Conservation (phyloP, 2,888 invertebrate species). For the Macrophya alboannulata region DNA sequence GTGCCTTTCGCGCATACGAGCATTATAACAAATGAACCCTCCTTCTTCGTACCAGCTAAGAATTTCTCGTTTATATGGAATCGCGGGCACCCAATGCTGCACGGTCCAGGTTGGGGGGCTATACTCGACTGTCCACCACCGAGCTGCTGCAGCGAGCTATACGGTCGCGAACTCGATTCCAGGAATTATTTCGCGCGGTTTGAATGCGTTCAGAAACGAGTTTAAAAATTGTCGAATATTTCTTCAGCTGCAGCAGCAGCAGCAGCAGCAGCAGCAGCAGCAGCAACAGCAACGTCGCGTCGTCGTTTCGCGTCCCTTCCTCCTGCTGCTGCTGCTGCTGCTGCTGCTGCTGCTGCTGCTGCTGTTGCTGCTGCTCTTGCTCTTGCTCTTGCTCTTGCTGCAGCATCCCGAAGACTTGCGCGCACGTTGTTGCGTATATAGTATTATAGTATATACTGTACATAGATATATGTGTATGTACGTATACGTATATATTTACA, state of each 20-base stretch:
- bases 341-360: constrained; percentile 14
- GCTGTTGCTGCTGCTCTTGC: no score
- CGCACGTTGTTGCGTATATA: constrained; percentile 38
- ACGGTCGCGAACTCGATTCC: constrained; percentile 67
- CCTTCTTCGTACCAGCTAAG: background rate
- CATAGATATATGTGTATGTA: background rate
- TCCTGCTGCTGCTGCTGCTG: background rate
- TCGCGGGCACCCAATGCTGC: constrained; percentile 25
- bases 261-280: constrained; percentile 55
- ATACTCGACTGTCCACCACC: constrained; percentile 6
- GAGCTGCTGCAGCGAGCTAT: constrained; percentile 23
- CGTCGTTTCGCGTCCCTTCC: constrained; percentile 48
- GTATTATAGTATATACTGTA: constrained; percentile 11
- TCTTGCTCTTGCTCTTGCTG: no score
- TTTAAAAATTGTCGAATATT: constrained; percentile 79
- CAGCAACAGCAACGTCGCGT: constrained; percentile 28
- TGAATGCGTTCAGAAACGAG: constrained; percentile 76
- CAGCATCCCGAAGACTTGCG: constrained; percentile 4
- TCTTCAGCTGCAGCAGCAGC: constrained; percentile 65
- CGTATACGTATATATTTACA: background rate
- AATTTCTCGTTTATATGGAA: constrained; percentile 50
- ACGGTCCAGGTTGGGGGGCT: constrained; percentile 12
- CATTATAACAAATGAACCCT: constrained; percentile 45
- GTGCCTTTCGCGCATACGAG: background rate
- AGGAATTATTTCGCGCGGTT: constrained; percentile 72